phyloP scores from a whole-genome alignment of 2,888 invertebrate species.

The Atrina japonica region DNA sequence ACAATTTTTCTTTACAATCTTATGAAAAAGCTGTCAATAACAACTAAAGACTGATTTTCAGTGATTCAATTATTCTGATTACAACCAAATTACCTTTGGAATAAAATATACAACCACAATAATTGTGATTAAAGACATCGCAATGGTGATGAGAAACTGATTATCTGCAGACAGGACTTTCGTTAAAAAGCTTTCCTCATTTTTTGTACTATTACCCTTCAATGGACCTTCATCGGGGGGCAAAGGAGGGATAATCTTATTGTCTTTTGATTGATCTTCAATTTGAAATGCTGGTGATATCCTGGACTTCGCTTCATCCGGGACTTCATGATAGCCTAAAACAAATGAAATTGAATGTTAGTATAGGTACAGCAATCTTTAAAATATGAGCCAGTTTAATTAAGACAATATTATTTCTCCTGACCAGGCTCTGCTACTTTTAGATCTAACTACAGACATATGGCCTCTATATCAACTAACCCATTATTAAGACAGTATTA shows the following conservation, averaged over 20 bases:
- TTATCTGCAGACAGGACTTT: slow-evolving; percentile 63
- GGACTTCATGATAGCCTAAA: slow-evolving; percentile 78
- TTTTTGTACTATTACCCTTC: slow-evolving; percentile 17
- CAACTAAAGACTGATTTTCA: no score
- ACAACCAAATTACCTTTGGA: slow-evolving; percentile 72
- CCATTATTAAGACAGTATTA: no score
- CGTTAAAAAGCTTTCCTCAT: slow-evolving; percentile 20
- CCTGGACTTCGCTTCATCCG: slow-evolving; percentile 66
- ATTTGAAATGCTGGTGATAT: slow-evolving; percentile 71
- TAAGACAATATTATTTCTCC: no score
- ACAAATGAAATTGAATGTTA: background rate
- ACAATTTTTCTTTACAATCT: no score
- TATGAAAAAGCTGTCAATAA: no score
- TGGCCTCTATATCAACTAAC: no score
- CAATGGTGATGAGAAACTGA: slow-evolving; percentile 68
- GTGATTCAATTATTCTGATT: no score
- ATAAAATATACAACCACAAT: slow-evolving; percentile 64
- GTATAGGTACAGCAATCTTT: background rate
- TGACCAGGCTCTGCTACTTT: no score
- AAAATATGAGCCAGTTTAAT: background rate
- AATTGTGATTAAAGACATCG: slow-evolving; percentile 61
- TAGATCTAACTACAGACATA: no score
- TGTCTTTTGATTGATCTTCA: slow-evolving; percentile 60
- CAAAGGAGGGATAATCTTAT: slow-evolving; percentile 46
- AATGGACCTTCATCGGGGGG: background rate